These are phyloP conservation scores for Fragum sueziense DNA, from an alignment of 2,888 invertebrate genomes.

Conservation along the genomic window DNA sequence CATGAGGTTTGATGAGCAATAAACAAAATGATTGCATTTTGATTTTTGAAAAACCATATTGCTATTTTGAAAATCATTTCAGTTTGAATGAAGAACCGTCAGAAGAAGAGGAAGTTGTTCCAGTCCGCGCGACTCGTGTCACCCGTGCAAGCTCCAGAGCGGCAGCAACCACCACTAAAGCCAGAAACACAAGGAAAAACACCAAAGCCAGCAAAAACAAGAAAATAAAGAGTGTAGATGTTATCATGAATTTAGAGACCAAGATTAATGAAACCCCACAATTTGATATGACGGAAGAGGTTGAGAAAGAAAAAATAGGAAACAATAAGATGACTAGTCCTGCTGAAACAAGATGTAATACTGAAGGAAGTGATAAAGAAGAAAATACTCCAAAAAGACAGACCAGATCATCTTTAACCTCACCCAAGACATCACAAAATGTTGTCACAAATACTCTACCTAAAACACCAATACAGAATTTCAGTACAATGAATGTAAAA, in stretches of 20 bases:
- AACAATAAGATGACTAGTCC: too few relatives aligned
- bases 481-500: constrained; percentile 58
- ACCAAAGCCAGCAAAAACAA: constrained; percentile 25
- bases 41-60: too few relatives aligned
- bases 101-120: constrained; percentile 3
- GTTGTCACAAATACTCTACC: neutral
- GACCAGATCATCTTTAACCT: neutral
- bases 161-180: constrained; percentile 48
- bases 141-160: constrained; percentile 53
- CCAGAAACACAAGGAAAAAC: constrained; percentile 28
- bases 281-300: too few relatives aligned
- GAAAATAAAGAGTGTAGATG: constrained; percentile 44
- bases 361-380: too few relatives aligned
- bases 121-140: constrained; percentile 19
- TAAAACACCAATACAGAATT: constrained; percentile 44
- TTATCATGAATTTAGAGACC: constrained; percentile 29
- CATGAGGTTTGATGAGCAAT: too few relatives aligned
- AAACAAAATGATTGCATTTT: too few relatives aligned
- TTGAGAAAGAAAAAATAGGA: too few relatives aligned
- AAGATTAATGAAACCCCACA: neutral
- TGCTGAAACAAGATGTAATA: too few relatives aligned
- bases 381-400: neutral
- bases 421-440: neutral
- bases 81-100: neutral
- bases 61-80: neutral